A percentile compares a stretch with the other conserved stretches of the same genome.
phyloP scores from a whole-genome alignment of 2,797 vertebrate genomes.

The Galaxias olidus region DNA sequence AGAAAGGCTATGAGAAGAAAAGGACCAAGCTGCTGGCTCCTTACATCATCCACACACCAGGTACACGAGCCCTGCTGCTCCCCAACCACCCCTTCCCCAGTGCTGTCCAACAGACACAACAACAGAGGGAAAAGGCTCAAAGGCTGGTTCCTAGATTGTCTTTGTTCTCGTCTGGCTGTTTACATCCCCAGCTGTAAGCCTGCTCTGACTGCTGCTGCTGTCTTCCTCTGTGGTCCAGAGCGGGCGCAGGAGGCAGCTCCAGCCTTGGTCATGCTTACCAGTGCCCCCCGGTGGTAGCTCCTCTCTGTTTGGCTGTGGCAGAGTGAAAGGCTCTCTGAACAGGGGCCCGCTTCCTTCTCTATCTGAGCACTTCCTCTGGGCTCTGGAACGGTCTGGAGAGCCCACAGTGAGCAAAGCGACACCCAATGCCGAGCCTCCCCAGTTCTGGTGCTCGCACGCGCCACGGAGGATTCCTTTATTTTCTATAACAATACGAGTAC shows the following conservation, averaged over 20 bases:
- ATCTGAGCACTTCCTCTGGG: neutral
- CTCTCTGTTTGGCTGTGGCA: neutral
- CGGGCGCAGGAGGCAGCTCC: neutral
- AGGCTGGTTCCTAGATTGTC: too few relatives aligned
- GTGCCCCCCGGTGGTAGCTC: neutral
- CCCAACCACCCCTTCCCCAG: too few relatives aligned
- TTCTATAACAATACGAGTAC: too few relatives aligned
- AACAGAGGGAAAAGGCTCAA: too few relatives aligned
- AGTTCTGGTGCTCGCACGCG: neutral
- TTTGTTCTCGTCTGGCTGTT: too few relatives aligned
- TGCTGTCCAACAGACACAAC: too few relatives aligned
- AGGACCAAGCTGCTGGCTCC: slow-evolving; percentile 91
- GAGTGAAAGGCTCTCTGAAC: neutral
- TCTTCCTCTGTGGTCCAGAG: neutral
- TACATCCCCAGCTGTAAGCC: too few relatives aligned
- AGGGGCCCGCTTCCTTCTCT: neutral
- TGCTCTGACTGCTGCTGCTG: neutral
- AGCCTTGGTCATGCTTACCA: neutral
- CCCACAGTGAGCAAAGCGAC: neutral
- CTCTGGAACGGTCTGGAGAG: neutral
- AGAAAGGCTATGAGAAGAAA: slow-evolving; percentile 99
- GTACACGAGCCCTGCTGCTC: slow-evolving; percentile 62
- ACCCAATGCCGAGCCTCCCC: neutral
- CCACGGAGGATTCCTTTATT: too few relatives aligned
- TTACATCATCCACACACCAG: slow-evolving; percentile 84